These are phyloP conservation scores for Apotomis betuletana DNA, from an alignment of 2,888 invertebrate species.

Conservation along the genomic window DNA sequence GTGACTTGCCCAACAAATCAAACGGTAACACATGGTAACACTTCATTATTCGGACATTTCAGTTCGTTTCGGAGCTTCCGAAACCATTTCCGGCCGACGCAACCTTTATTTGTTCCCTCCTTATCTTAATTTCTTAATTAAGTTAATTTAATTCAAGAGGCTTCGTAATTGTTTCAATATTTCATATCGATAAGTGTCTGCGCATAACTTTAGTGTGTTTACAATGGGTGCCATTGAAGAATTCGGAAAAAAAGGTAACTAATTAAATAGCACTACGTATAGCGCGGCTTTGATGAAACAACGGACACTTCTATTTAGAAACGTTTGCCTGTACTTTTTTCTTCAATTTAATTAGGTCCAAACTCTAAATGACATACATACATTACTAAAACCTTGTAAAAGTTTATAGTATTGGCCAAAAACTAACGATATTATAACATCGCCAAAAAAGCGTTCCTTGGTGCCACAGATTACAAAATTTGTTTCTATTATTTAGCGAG, in stretches of 20 bases:
- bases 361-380: too few relatives aligned
- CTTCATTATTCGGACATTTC: slow-evolving; percentile 72
- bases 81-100: slow-evolving; percentile 75
- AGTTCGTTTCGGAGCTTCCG: slow-evolving; percentile 72
- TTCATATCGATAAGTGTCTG: slow-evolving; percentile 41
- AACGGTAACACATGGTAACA: slow-evolving; percentile 22
- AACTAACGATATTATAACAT: too few relatives aligned
- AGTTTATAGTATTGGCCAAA: too few relatives aligned
- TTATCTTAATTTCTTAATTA: slow-evolving; percentile 82
- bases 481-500: too few relatives aligned
- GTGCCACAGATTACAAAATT: too few relatives aligned
- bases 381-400: too few relatives aligned
- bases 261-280: slow-evolving; percentile 1
- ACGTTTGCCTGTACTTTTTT: background rate
- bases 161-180: slow-evolving; percentile 47
- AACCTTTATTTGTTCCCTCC: slow-evolving; percentile 68
- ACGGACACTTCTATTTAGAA: background rate
- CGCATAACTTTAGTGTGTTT: slow-evolving; percentile 31
- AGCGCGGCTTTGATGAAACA: background rate
- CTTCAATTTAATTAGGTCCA: too few relatives aligned
- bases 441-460: too few relatives aligned
- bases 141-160: slow-evolving; percentile 46
- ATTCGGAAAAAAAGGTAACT: background rate
- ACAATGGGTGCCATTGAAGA: slow-evolving; percentile 18
- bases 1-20: slow-evolving; percentile 1